phyloP scores from a whole-genome alignment of 2,888 invertebrate genomes.

The Listrodromus nycthemerus region DNA sequence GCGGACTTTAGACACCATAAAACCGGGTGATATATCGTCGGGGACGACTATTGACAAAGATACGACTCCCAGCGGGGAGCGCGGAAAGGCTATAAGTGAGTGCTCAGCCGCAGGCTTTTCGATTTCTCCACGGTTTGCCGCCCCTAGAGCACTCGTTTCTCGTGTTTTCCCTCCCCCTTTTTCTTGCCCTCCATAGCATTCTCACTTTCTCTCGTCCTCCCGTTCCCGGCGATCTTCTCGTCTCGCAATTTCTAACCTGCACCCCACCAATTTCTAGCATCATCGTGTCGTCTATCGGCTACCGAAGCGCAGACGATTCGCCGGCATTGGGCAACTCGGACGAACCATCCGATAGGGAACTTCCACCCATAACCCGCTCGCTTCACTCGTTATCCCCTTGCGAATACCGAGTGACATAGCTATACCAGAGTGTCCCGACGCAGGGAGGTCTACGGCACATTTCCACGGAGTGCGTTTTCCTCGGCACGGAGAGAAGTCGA shows the following conservation, averaged over 20 bases:
- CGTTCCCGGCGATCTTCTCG: conserved; percentile 58
- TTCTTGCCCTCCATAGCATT: conserved; percentile 36
- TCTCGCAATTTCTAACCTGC: conserved; percentile 47
- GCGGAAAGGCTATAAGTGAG: conserved; percentile 79
- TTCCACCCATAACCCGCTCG: conserved; percentile 73
- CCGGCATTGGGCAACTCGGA: conserved; percentile 45
- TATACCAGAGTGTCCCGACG: conserved; percentile 4
- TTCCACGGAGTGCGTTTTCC: conserved; percentile 48
- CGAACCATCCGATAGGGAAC: conserved; percentile 71
- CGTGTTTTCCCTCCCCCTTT: conserved; percentile 68
- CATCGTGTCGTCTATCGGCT: conserved; percentile 25
- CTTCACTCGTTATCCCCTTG: conserved; percentile 74
- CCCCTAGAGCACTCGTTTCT: conserved; percentile 64
- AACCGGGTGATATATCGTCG: conserved; percentile 79
- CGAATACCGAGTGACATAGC: conserved; percentile 67
- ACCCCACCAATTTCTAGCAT: conserved; percentile 73
- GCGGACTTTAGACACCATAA: conserved; percentile 79
- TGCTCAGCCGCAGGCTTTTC: conserved; percentile 75
- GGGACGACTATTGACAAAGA: conserved; percentile 80
- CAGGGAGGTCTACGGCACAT: conserved; percentile 12
- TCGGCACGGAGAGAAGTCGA: conserved; percentile 20
- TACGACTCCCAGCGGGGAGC: conserved; percentile 79
- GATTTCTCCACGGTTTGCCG: conserved; percentile 68
- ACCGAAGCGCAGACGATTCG: conserved; percentile 6
- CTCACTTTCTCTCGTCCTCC: conserved; percentile 57